phyloP scores from a whole-genome alignment of 2,888 invertebrate genomes.

The Patella depressa region DNA sequence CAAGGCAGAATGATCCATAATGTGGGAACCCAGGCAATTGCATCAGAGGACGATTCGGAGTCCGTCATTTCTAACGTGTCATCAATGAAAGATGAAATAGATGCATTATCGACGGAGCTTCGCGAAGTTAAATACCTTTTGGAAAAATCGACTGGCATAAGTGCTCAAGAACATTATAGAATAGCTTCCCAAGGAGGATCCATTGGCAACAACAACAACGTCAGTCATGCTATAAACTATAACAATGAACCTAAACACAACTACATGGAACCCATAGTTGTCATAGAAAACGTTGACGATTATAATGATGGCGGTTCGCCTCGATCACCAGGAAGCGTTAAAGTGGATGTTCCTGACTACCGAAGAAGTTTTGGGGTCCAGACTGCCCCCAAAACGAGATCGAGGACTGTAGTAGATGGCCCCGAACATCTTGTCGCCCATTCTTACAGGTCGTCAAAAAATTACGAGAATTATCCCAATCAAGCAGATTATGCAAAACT shows the following conservation, averaged over 20 bases:
- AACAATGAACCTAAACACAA: neutral
- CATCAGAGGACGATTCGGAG: constrained; percentile 23
- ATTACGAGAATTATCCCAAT: neutral
- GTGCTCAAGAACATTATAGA: constrained; percentile 26
- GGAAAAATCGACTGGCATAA: constrained; percentile 49
- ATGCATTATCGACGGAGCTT: constrained; percentile 47
- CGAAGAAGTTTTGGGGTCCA: neutral
- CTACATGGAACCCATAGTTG: neutral
- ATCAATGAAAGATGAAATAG: constrained; percentile 38
- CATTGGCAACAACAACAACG: neutral
- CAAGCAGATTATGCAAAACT: too few relatives aligned
- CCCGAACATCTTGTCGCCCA: neutral
- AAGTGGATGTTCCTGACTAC: neutral
- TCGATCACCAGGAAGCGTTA: neutral
- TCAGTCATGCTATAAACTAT: neutral
- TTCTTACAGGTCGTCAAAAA: neutral
- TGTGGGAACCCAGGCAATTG: constrained; percentile 25
- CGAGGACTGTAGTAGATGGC: neutral
- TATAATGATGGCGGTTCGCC: neutral
- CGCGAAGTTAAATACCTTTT: constrained; percentile 51
- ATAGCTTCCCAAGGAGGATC: neutral
- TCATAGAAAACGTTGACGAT: neutral
- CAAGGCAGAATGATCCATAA: constrained; percentile 21
- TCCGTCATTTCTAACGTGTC: constrained; percentile 43
- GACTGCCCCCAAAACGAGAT: neutral